Base-by-base conservation (phyloP, 2,797 vertebrate species). In the Enteromius radiatus region DNA sequence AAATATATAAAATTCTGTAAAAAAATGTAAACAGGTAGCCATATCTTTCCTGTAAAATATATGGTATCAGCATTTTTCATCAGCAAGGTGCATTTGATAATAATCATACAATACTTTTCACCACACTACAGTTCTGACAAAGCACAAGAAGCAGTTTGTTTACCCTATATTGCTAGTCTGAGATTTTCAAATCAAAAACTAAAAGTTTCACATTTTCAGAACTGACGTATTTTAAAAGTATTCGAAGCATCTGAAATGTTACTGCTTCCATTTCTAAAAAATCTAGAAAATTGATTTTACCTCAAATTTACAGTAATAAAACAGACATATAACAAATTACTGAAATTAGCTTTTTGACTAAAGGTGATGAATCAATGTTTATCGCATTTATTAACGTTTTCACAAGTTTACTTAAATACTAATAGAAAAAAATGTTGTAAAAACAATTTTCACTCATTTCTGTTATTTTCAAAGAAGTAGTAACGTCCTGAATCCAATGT, bases 151-250 rank as follows among this genome's bases (percentile, higher is more conserved):
- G 52, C 73, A 78, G 54, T 81, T 78, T 67, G 67, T 47, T 79
- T 84, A 88, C 87, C 87, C 87, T 88, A 85, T 88, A 88, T 88
- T 88, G 85, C 87, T 86, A 64, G 63, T 73, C 68, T 84, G 65
- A 70, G 80, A 88, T 78, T 84, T 63, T 69, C 26, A 23, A 75
- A 82, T 84, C 80, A 36, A 74, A 71, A 63, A 78, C 78, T 52
- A 64, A 75, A 47, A 47, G n/a, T 61, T 86, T 70, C 74, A 70
- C 47, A 83, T 78, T 73, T 41, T 75, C 71, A 69, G 33, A 83
- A 75, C 33, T 59, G 65, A 10, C 43, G 31, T 76, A 33, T 28
- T 26, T 9, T 41, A 28, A 52, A 74, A 78, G 59, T 59, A 78
- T 73, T 33, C 17, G 14, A 71, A 63, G 61, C 61, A 31, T 63